Evolutionary conservation across 2,888 invertebrate genomes (phyloP), one percentile per base, ranked within the genome.

Genomic region (Zygogramma bicolorata): DNA sequence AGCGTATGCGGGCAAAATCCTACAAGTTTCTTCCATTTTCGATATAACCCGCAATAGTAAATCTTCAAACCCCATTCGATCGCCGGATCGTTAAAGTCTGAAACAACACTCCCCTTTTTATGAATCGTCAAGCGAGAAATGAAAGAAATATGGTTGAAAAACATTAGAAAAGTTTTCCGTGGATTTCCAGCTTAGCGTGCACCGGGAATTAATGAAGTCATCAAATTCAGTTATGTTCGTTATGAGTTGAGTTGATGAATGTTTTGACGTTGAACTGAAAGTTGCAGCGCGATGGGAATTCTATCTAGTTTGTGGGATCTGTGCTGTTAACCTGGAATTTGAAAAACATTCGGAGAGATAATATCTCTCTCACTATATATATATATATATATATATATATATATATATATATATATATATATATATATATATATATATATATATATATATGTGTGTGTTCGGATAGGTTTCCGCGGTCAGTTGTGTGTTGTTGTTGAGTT

Each of bases 21-120:
- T 70, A 68, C 71, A 69, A 74, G 71, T 63, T 68, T 73, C 70
- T 75, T 77, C 75, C 77, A 70, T 77, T 78, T 81, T 77, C 77
- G 77, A 79, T 78, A 78, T 77, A 79, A 77, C 74, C 76, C 59
- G 71, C 59, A 62, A 76, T 68, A 75, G 76, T 81, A 81, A 78
- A 80, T 80, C 77, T 75, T 74, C 73, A 73, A 71, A 67, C 75
- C 80, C 71, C 71, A 77, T 75, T 80, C 78, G 80, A 80, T 79
- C 68, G 76, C 71, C 66, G 62, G 65, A 60, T 81, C 81, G 81
- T 81, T 81, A 81, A 81, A 67, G 78, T 79, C 79, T 15, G 74
- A 61, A 74, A 69, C 69, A 71, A 71, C 75, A 74, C 79, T 75
- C 73, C 73, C 75, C 74, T 76, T 76, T 78, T 75, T 75, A 77